A percentile compares a stretch with the other conserved stretches of the same genome.
Conservation (phyloP, 2,113 vertebrate species). For the Sterrhoptilus dennistouni region DNA sequence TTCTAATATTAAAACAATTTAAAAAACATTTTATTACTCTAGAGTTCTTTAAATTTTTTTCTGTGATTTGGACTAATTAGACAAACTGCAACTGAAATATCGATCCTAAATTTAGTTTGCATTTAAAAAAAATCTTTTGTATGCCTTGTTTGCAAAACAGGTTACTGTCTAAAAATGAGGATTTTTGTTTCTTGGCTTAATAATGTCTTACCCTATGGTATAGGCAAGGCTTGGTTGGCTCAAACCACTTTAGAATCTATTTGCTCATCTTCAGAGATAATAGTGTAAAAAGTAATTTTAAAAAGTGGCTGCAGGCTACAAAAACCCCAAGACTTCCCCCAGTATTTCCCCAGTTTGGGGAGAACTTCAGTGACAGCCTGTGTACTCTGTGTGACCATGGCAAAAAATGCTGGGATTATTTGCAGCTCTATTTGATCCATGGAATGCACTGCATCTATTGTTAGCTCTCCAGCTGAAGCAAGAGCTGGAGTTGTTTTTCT, state of each 20-base stretch:
- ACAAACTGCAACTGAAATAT: neutral
- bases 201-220: neutral
- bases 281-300: neutral
- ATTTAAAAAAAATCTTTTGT: neutral
- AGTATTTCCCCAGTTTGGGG: neutral
- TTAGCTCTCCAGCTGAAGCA: slow-evolving; percentile 40
- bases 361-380: neutral
- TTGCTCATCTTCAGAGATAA: neutral
- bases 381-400: neutral
- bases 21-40: neutral
- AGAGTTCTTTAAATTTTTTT: neutral
- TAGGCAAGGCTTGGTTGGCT: neutral
- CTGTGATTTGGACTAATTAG: neutral
- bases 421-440: slow-evolving; percentile 37
- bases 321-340: neutral
- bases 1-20: neutral
- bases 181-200: neutral
- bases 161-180: neutral
- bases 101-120: neutral
- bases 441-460: slow-evolving; percentile 54
- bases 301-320: neutral
- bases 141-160: neutral
- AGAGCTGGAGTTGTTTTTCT: slow-evolving; percentile 48
- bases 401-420: slow-evolving; percentile 22
- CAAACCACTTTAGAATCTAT: neutral